Base-by-base conservation (phyloP, 2,888 invertebrate genomes). In the Nephrotoma flavescens region DNA sequence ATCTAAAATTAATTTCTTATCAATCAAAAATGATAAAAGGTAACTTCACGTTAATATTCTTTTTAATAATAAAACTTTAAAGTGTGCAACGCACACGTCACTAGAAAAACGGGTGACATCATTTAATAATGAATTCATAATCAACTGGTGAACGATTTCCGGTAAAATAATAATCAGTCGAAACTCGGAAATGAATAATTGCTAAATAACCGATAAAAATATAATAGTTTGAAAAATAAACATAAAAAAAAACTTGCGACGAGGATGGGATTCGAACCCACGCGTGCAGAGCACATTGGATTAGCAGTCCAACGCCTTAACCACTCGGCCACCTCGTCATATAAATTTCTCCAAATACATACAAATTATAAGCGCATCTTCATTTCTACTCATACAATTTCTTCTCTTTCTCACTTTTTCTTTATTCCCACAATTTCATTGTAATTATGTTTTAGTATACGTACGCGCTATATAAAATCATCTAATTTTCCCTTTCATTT, bases 251-350 rank as follows among this genome's bases (percentile, higher is more conserved):
- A 71, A 71, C 71, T 71, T 71, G 3, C 94, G 94, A 94, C 94
- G 94, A 94, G 94, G 95, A 95, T 95, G 95, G 95, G 95, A 95
- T 95, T 95, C 95, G 95, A 95, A 95, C 95, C 95, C 95, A 95
- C 95, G 95, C 95, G 95, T 95, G 95, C 95, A 95, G 95, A 95
- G 95, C 95, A 95, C 95, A 95, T 95, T 95, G 95, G 95, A 95
- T 95, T 95, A 95, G 95, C 95, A 95, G 95, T 95, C 95, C 95
- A 95, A 95, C 95, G 95, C 95, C 95, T 95, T 95, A 95, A 95
- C 95, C 95, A 95, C 95, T 95, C 95, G 95, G 95, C 95, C 95
- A 95, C 95, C 95, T 95, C 95, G 95, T 95, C 95, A 89, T 87
- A 87, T 87, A 42, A 31, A 71, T 31, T 71, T 71, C 31, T 71